Conservation (phyloP, 2,797 vertebrate species). For the Aulostomus chinensis region DNA sequence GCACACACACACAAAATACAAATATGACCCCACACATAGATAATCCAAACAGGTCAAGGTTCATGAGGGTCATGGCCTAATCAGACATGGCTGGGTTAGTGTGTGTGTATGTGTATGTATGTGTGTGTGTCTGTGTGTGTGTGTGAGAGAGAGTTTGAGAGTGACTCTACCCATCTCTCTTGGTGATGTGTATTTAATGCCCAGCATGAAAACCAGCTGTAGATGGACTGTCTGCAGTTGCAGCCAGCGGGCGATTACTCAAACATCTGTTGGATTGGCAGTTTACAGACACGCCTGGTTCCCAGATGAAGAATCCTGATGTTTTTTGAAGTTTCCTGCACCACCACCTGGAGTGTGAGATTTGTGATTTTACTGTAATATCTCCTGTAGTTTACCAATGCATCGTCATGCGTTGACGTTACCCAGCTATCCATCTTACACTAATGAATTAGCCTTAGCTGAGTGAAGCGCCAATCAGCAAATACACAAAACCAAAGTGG, state of each 20-base stretch:
- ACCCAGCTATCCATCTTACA: no score
- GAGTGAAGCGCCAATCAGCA: no score
- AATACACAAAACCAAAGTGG: no score
- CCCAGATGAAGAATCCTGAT: no score
- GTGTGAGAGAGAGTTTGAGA: neutral
- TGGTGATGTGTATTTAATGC: constrained; percentile 22
- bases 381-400: no score
- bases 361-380: no score
- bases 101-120: constrained; percentile 20
- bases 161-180: constrained; percentile 18
- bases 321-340: no score
- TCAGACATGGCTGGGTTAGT: constrained; percentile 33
- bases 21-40: constrained; percentile 41
- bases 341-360: no score
- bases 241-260: constrained; percentile 46
- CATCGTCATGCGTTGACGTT: no score
- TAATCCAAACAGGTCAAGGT: constrained; percentile 48
- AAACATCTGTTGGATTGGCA: constrained; percentile 13
- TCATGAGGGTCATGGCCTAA: constrained; percentile 48
- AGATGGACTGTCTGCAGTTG: constrained; percentile 47
- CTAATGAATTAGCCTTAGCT: no score
- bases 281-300: no score
- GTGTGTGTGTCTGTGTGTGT: constrained; percentile 17
- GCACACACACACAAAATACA: constrained; percentile 21
- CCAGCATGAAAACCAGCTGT: constrained; percentile 27